Evolutionary conservation across 2,888 invertebrate species (phyloP).

Genomic region (Drosophila borealis): DNA sequence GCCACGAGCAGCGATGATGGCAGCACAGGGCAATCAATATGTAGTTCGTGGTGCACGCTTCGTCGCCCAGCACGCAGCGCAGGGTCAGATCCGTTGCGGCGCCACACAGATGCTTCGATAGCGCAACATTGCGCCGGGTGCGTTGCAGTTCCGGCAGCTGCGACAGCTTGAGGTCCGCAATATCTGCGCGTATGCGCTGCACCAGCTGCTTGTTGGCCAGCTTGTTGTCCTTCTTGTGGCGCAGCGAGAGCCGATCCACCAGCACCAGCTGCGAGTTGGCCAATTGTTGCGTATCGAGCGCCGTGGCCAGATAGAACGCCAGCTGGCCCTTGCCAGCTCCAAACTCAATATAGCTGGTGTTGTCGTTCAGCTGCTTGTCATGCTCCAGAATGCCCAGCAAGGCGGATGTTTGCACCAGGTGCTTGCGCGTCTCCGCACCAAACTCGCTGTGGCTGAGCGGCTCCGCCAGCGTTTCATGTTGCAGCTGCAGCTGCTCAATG

Average conservation of each 20-base stretch:
- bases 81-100: conserved; percentile 93
- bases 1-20: conserved; percentile 93
- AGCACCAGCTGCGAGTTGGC: conserved; percentile 87
- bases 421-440: conserved; percentile 88
- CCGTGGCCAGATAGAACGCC: conserved; percentile 90
- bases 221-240: conserved; percentile 92
- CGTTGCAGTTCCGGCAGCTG: conserved; percentile 85
- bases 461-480: conserved; percentile 85
- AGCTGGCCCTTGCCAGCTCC: conserved; percentile 96
- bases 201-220: conserved; percentile 86
- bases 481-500: conserved; percentile 84
- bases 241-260: conserved; percentile 92
- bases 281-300: conserved; percentile 85
- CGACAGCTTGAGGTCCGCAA: conserved; percentile 90
- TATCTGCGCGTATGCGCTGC: conserved; percentile 91
- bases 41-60: conserved; percentile 85
- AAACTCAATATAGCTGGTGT: conserved; percentile 92
- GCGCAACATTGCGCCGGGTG: conserved; percentile 87
- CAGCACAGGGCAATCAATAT: conserved; percentile 94
- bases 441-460: conserved; percentile 87
- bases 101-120: conserved; percentile 96
- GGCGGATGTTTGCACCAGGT: conserved; percentile 92
- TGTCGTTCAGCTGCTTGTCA: conserved; percentile 87
- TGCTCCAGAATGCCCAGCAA: conserved; percentile 89
- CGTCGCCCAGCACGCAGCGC: conserved; percentile 86